Conservation (phyloP, 2,888 invertebrate species). For the Patella depressa region DNA sequence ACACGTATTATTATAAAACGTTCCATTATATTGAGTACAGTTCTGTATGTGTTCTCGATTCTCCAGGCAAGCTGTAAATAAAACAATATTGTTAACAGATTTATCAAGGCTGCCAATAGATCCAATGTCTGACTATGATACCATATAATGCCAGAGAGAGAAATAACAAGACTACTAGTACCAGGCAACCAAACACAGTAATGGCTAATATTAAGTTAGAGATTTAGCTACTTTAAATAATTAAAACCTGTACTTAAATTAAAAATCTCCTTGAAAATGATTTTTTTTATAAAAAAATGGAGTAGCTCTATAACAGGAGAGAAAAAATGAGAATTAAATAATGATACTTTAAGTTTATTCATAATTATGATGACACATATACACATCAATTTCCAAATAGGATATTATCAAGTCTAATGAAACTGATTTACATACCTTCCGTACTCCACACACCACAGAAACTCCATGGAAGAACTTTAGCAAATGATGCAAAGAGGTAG, state of each 20-base stretch:
- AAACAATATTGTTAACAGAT: background rate
- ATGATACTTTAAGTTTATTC: too few species aligned
- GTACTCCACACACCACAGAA: slow-evolving; percentile 73
- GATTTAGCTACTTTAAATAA: too few species aligned
- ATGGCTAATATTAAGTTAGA: background rate
- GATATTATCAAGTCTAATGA: too few species aligned
- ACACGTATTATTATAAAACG: slow-evolving; percentile 66
- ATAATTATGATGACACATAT: too few species aligned
- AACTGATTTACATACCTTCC: slow-evolving; percentile 53
- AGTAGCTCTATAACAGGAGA: too few species aligned
- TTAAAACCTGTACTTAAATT: slow-evolving; percentile 27
- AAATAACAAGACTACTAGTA: too few species aligned
- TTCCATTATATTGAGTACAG: slow-evolving; percentile 69
- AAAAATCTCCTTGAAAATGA: slow-evolving; percentile 5
- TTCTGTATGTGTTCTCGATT: slow-evolving; percentile 50
- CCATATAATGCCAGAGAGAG: too few species aligned
- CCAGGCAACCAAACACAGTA: background rate
- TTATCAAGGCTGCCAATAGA: too few species aligned
- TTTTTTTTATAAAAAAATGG: too few species aligned
- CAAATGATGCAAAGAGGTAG: slow-evolving; percentile 73
- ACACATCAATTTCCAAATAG: too few species aligned
- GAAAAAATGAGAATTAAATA: too few species aligned
- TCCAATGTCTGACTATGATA: too few species aligned
- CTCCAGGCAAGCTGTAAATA: slow-evolving; percentile 36
- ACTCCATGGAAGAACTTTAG: slow-evolving; percentile 71